phyloP scores from a whole-genome alignment of 2,113 vertebrate species.

The Corythornis cristatus region DNA sequence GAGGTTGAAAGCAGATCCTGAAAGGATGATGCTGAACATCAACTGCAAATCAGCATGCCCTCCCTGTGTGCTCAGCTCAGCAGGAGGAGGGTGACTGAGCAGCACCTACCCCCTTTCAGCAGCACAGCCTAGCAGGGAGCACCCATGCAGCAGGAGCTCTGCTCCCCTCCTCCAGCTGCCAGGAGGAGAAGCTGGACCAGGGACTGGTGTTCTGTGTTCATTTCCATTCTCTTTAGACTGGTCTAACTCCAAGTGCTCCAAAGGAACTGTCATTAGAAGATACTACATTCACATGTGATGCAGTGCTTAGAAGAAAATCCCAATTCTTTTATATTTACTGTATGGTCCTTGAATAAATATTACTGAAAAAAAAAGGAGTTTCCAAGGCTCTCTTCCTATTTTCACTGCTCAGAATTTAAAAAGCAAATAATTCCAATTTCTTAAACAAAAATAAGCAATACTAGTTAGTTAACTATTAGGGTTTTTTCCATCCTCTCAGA shows the following conservation, averaged over 20 bases:
- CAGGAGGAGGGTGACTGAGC: not conserved
- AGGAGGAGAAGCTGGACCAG: not conserved
- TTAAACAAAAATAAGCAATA: not conserved
- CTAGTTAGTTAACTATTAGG: not conserved
- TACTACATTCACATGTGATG: slow-evolving; percentile 13
- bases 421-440: slow-evolving; percentile 25
- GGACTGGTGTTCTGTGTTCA: not conserved
- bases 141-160: not conserved
- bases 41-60: not conserved
- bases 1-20: not conserved
- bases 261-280: not conserved
- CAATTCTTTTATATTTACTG: slow-evolving; percentile 54
- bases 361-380: slow-evolving; percentile 10
- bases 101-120: not conserved
- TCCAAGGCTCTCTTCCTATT: slow-evolving; percentile 44
- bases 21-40: not conserved
- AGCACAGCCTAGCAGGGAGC: not conserved
- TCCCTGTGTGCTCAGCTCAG: not conserved
- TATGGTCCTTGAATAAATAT: slow-evolving; percentile 54
- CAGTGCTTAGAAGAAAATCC: slow-evolving; percentile 47
- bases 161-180: not conserved
- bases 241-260: no score
- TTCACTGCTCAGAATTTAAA: not conserved
- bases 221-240: not conserved
- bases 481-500: not conserved